Conservation (phyloP, 2,113 vertebrate species). For the Stigmatopora argus region DNA sequence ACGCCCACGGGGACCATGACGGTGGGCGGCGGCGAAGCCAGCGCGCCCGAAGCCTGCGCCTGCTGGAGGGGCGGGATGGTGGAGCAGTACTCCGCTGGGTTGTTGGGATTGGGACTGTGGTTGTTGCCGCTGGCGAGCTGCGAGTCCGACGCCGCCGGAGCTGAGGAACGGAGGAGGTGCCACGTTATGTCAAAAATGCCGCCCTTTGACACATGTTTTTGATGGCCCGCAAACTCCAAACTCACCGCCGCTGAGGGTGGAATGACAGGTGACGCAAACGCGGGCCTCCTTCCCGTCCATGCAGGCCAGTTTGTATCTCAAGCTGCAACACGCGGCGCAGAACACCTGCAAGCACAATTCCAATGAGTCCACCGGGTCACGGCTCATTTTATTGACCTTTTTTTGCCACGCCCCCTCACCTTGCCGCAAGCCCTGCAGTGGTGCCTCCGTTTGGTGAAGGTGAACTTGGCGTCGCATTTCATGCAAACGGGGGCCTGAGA, state of each 20-base stretch:
- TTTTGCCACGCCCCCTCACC: conserved; percentile 69
- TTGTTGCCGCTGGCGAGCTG: conserved; percentile 77
- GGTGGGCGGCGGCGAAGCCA: conserved; percentile 94
- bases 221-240: too few species aligned
- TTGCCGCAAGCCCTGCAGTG: conserved; percentile 98
- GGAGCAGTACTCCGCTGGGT: conserved; percentile 98
- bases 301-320: conserved; percentile 87
- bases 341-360: conserved; percentile 76
- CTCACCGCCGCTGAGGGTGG: conserved; percentile 88
- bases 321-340: conserved; percentile 88
- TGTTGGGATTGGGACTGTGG: conserved; percentile 97
- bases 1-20: conserved; percentile 99
- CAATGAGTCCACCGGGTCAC: too few species aligned
- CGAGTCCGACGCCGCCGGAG: conserved; percentile 88
- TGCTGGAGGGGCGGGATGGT: conserved; percentile 97
- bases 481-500: conserved; percentile 96
- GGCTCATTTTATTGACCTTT: too few species aligned
- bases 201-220: not conserved
- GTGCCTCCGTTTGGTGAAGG: conserved; percentile 96
- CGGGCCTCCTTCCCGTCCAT: conserved; percentile 96
- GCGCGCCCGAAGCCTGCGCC: conserved; percentile 91
- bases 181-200: not conserved
- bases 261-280: conserved; percentile 94
- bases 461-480: conserved; percentile 96
- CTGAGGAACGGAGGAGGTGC: conserved; percentile 13